phyloP scores from a whole-genome alignment of 2,797 vertebrate genomes.

The Hemitrygon akajei region DNA sequence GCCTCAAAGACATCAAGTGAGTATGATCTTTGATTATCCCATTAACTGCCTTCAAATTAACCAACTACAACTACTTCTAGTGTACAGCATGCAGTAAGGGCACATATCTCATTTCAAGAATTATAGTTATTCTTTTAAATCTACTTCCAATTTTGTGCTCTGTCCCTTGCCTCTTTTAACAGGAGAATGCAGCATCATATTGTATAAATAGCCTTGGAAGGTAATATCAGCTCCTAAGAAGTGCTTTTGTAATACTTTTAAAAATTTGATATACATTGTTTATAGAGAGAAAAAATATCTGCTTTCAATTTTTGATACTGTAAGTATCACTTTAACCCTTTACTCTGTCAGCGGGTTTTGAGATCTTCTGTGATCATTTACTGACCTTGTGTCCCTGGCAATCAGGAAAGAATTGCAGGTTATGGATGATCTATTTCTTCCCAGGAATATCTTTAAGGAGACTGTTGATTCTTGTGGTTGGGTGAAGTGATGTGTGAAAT shows the following conservation, averaged over 20 bases:
- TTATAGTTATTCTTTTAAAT: background rate
- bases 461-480: background rate
- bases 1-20: constrained; percentile 95
- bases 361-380: background rate
- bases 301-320: constrained; percentile 8
- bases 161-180: background rate
- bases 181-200: background rate
- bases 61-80: background rate
- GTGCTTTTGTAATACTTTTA: background rate
- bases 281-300: background rate
- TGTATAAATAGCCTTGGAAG: background rate
- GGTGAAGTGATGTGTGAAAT: background rate
- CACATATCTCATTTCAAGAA: background rate
- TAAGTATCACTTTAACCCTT: background rate
- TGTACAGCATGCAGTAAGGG: background rate
- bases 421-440: background rate
- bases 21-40: constrained; percentile 48
- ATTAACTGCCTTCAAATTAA: background rate
- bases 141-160: background rate
- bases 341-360: background rate
- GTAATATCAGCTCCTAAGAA: background rate
- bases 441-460: background rate
- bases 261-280: background rate
- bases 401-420: background rate
- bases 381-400: constrained; percentile 26